phyloP scores from a whole-genome alignment of 1,140 invertebrate species.

The Cryptotermes secundus region DNA sequence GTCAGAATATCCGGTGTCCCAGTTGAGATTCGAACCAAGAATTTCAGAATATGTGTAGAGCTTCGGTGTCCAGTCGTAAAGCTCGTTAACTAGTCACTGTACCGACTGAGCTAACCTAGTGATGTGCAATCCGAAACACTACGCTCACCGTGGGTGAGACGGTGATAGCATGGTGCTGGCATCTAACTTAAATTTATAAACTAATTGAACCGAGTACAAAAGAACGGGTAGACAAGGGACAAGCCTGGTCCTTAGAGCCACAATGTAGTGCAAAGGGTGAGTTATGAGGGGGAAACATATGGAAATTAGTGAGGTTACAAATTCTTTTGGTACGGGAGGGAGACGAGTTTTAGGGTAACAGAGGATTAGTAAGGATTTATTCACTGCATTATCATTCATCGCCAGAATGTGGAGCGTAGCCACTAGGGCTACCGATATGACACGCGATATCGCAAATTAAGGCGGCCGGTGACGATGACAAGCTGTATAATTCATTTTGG shows the following conservation, averaged over 20 bases:
- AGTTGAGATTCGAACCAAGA: no score
- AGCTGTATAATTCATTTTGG: no score
- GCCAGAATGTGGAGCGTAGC: background rate
- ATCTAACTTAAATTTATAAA: background rate
- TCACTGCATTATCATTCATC: background rate
- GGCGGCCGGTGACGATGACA: no score
- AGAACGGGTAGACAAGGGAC: background rate
- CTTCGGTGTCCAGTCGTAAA: no score
- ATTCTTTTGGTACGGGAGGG: background rate
- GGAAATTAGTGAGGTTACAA: background rate
- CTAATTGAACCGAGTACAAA: background rate
- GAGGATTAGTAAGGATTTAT: background rate
- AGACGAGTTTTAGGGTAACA: background rate
- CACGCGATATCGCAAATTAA: background rate
- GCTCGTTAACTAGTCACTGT: no score
- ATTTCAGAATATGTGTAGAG: no score
- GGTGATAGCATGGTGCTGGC: background rate
- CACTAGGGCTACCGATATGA: background rate
- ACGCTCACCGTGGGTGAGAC: no score
- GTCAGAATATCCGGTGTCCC: no score
- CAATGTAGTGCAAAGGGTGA: background rate
- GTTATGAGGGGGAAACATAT: background rate
- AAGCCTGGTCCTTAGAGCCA: background rate
- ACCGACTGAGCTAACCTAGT: no score
- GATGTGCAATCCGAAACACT: no score